Evolutionary conservation across 2,113 vertebrate genomes (phyloP), one percentile per base, ranked within the genome.

Genomic region (Pterocles orientalis): DNA sequence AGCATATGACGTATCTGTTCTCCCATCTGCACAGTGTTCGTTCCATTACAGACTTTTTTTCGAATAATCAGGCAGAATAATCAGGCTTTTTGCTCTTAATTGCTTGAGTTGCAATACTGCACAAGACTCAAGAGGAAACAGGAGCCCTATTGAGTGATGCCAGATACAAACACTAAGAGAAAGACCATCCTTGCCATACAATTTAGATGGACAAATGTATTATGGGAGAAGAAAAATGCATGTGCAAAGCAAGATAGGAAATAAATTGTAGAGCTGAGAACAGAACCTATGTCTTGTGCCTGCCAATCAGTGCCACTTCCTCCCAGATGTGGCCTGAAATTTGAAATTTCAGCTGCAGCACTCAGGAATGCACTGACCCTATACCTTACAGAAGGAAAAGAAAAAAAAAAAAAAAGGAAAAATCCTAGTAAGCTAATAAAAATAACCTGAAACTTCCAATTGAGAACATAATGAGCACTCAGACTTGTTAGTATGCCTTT

Each of bases 21-120:
- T 84, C 60, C 94, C 88, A 86, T 93, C 88, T 96, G 96, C 81
- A 82, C 75, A 83, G 80, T 60, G 56, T 94, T 94, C 53, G 65
- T 61, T 90, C 85, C 79, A 88, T 95, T 90, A 92, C 50, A 61
- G 82, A 31, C 60, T 86, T 93, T 75, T 92, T 86, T 91, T 86
- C 14, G 41, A 41, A 41, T 41, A 41, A 41, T 41, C 26, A 77
- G 24, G 90, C 83, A 93, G 83, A 94, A 94, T 93, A 90, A 88
- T 94, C 77, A 81, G 61, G 68, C 53, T 95, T 88, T 97, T 92
- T 97, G 65, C 81, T 92, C 39, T 79, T 95, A 94, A 95, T 94
- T 94, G 65, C 69, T 80, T 79, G 77, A 71, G 41, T 88, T 96
- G 88, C 45, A 84, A 53, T 76, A 53, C 56, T 50, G 41, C 75